Evolutionary conservation across 2,113 vertebrate species (phyloP), one percentile per base, ranked within the genome.

Genomic region (Hyperoodon ampullatus): DNA sequence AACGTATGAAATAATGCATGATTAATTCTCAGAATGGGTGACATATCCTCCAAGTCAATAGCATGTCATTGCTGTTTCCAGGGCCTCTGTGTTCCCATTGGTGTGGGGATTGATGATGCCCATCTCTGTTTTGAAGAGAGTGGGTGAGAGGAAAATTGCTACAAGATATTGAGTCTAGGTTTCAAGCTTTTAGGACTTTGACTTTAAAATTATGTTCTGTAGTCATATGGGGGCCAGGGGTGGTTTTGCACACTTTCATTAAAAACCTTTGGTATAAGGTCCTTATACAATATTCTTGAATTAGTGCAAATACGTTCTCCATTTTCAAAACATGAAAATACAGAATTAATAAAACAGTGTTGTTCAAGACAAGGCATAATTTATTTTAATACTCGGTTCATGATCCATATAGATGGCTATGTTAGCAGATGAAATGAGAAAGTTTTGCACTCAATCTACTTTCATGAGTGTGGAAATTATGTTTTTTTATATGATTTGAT

Each of bases 301-400:
- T 71, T 70, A 60, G 13, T 88, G 39, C 39, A 68, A 92, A 81
- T 68, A 26, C 7, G 26, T 80, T 85, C 72, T 86, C 6, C 10
- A 53, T 80, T 94, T 89, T 81, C 80, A 94, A 89, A 72, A 9
- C 44, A 14, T 88, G 74, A 82, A 93, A 90, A 44, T 81, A 60
- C 9, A 74, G 14, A 75, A 85, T 74, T 81, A 61, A 65, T 15
- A 87, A 39, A 75, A 74, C 21, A 87, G 18, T 90, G 44, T 87
- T 86, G 6, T 61, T 65, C 21, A 77, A 77, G 70, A 63, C 33
- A 77, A 61, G 26, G 11, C 26, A 61, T 82, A 78, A 68, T 88
- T 78, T 88, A 75, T 55, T 88, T 93, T 90, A 77, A 84, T 84
- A n/a, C 53, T 68, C 0, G 1, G n/a, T 78, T 78, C n/a, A 82